Evolutionary conservation across 2,797 vertebrate genomes (phyloP).

Genomic region (Acanthis flammea): DNA sequence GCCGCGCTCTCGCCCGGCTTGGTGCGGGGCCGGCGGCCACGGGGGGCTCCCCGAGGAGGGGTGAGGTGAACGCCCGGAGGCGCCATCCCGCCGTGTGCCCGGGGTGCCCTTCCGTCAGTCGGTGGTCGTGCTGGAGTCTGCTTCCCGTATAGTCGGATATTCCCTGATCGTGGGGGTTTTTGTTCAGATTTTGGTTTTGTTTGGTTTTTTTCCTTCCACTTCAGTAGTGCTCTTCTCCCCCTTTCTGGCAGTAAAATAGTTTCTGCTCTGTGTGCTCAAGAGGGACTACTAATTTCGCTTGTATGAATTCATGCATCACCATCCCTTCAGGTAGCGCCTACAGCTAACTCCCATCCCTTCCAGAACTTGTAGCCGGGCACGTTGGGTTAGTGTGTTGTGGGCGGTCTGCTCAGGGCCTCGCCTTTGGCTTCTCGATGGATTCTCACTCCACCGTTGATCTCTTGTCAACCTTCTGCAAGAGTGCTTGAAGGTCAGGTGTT

Average conservation of each 20-base stretch:
- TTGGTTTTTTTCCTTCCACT: neutral
- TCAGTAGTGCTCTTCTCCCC: neutral
- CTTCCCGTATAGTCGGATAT: accelerated
- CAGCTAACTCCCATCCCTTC: neutral
- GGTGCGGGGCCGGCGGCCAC: neutral
- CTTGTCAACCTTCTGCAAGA: neutral
- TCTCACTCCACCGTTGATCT: neutral
- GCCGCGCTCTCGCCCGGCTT: neutral
- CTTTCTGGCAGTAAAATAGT: neutral
- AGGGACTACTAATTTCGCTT: neutral
- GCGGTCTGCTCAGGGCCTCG: neutral
- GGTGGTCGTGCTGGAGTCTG: neutral
- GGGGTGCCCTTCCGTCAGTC: neutral
- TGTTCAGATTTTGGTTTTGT: neutral
- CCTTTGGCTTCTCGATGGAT: neutral
- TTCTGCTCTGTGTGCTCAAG: neutral
- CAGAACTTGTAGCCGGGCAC: neutral
- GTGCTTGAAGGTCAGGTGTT: neutral
- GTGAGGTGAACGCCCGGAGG: accelerated
- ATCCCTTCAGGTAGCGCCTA: neutral
- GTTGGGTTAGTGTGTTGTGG: neutral
- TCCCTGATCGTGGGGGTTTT: neutral
- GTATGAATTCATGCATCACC: neutral
- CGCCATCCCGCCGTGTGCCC: accelerated
- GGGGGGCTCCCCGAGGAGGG: neutral